Base-by-base conservation (phyloP, 2,797 vertebrate species). In the Acanthis flammea region DNA sequence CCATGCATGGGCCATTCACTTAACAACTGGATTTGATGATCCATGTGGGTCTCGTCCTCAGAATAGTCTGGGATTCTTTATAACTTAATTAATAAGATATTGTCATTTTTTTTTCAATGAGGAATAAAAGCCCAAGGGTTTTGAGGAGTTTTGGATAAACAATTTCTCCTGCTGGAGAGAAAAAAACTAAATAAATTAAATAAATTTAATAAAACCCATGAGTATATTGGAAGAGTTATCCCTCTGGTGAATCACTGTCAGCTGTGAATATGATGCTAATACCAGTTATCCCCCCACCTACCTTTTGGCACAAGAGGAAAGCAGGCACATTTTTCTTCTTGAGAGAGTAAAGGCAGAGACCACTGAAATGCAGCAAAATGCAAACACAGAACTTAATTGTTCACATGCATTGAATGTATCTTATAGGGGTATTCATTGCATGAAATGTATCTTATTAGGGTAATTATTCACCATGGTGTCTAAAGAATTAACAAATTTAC, bases 161-260 rank as follows among this genome's bases (percentile, higher is more conserved):
- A 21, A 15, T 57, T 62, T 84, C 10, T 66, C 39, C 13, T 23
- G 2, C 44, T 47, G 57, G 18, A 30, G 9, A 37, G 42, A 58
- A 67, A 12, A 12, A 61, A 63, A 48, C 7, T 31, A 51, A 79
- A 76, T n/a, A 47, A 71, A 67, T 67, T 3, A 79, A 81, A 60
- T 28, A n/a, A 60, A 58, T 39, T 35, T 0, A 27, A 54, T 19
- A 44, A 63, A 81, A 53, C 4, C 1, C 2, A 6, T 7, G 1
- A 62, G 3, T 47, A 42, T 61, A 63, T 91, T 75, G 54, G 24
- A 65, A 45, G 5, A 44, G 11, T 55, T 47, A 24, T 15, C 2
- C 10, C 55, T 70, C 42, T 57, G 7, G 14, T 57, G 75, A 91
- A 33, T 4, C 7, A n/a, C 24, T 55, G 11, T 70, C 25, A 35